phyloP scores from a whole-genome alignment of 2,888 invertebrate species.

The Pediacus dermestoides region DNA sequence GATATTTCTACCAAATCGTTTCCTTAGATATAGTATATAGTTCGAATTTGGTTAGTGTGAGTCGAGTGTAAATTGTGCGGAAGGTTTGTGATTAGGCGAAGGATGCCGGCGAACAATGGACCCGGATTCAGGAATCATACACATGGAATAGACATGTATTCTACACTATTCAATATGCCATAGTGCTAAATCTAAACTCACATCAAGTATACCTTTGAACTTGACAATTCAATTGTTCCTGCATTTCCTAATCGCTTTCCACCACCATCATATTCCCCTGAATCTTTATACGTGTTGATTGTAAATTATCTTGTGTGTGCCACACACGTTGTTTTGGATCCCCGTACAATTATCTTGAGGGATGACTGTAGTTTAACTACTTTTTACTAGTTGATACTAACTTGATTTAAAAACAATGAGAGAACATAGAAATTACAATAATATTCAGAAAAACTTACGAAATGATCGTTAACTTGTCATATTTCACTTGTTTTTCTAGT shows the following conservation, averaged over 20 bases:
- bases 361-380: no score
- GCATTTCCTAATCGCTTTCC: conserved; percentile 35
- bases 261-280: no score
- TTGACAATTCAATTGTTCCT: conserved; percentile 47
- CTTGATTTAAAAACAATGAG: no score
- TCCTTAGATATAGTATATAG: no score
- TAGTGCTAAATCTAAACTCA: conserved; percentile 42
- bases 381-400: no score
- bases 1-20: no score
- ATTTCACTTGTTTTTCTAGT: no score
- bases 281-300: conserved; percentile 24
- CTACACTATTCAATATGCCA: conserved; percentile 43
- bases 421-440: no score
- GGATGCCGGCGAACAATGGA: conserved; percentile 42
- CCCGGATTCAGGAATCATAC: conserved; percentile 47
- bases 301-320: conserved; percentile 18
- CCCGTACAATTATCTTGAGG: conserved; percentile 4
- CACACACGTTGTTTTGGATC: conserved; percentile 3
- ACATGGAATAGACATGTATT: conserved; percentile 47
- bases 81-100: conserved; percentile 40
- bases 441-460: no score
- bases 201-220: conserved; percentile 47
- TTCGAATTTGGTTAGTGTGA: conserved; percentile 3
- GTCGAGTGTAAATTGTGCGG: conserved; percentile 37
- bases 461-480: no score